Evolutionary conservation across 2,113 vertebrate species (phyloP), one percentile per base, ranked within the genome.

Genomic region (Phoenicopterus ruber): DNA sequence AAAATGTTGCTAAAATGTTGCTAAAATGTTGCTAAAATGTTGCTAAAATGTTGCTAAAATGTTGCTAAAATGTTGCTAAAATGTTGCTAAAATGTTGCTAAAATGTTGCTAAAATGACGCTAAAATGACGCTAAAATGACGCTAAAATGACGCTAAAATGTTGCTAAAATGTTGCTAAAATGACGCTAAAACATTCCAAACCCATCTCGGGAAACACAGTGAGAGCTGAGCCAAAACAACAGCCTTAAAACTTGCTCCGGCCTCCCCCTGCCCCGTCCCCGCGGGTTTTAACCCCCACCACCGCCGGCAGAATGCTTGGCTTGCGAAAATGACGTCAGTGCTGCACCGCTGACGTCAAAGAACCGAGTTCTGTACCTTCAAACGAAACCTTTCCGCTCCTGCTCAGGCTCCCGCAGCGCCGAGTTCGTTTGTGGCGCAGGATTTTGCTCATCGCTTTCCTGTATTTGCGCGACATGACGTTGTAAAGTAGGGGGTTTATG

Each of bases 401-500:
- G 50, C 29, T 34, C 8, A 44, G 80, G 65, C 65, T 81, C 54
- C 72, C 70, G 42, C 65, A 44, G 47, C 34, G 44, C 49, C 3
- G 26, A 3, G 22, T 21, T 40, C 1, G 31, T 10, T 57, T 7
- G 40, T 11, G n/a, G 25, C 36, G 79, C 62, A 96, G 71, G 63
- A 96, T 86, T 61, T 44, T 76, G 58, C 81, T 77, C 91, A 67
- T 71, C 0, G 25, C 89, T 16, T 63, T 34, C 38, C 94, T 80
- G 57, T 96, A 88, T 28, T 88, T 94, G 49, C 65, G 76, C 8
- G 87, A 96, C 90, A 83, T 61, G 40, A 94, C 2, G 10, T 93
- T 94, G 78, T 94, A 90, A 26, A 95, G 58, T 7, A 95, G 32
- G 11, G 93, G 57, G 36, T 96, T 96, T 25, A 96, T 76, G 7